phyloP scores from a whole-genome alignment of 1,140 invertebrate genomes.

The Aricia agestis region DNA sequence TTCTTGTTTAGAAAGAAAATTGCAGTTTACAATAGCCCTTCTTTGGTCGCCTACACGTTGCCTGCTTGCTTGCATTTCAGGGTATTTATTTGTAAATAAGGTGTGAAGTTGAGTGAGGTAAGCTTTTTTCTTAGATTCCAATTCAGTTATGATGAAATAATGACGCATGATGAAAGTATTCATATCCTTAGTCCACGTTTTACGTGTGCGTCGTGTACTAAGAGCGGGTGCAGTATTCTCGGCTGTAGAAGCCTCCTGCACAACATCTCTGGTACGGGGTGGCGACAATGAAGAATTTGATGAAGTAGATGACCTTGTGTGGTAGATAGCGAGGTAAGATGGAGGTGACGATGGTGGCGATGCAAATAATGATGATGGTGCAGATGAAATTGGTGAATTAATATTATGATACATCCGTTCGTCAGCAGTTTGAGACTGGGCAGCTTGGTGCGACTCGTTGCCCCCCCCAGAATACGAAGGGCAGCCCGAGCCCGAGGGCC shows the following conservation, averaged over 20 bases:
- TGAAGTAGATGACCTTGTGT: neutral
- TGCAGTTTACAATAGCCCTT: constrained; percentile 25
- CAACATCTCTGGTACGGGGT: neutral
- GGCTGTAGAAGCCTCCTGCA: neutral
- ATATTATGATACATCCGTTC: neutral
- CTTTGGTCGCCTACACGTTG: constrained; percentile 35
- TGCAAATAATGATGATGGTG: neutral
- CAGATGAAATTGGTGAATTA: neutral
- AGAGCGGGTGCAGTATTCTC: neutral
- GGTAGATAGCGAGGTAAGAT: neutral
- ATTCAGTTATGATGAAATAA: constrained; percentile 13
- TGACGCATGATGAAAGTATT: constrained; percentile 18
- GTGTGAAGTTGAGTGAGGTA: constrained; percentile 23
- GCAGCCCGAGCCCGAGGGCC: constrained; percentile 5
- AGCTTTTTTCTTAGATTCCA: constrained; percentile 14
- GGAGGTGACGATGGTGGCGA: neutral
- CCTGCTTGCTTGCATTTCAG: constrained; percentile 24
- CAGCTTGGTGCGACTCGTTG: constrained; percentile 4
- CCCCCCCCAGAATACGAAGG: constrained; percentile 17
- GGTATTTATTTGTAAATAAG: constrained; percentile 30
- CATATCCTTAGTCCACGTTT: neutral
- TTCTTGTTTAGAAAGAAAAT: constrained; percentile 21
- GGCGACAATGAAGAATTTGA: neutral
- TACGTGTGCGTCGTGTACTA: neutral
- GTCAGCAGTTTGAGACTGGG: neutral